Evolutionary conservation across 2,113 vertebrate species (phyloP), one percentile per base, ranked within the genome.

Genomic region (Rhinoptilus africanus): DNA sequence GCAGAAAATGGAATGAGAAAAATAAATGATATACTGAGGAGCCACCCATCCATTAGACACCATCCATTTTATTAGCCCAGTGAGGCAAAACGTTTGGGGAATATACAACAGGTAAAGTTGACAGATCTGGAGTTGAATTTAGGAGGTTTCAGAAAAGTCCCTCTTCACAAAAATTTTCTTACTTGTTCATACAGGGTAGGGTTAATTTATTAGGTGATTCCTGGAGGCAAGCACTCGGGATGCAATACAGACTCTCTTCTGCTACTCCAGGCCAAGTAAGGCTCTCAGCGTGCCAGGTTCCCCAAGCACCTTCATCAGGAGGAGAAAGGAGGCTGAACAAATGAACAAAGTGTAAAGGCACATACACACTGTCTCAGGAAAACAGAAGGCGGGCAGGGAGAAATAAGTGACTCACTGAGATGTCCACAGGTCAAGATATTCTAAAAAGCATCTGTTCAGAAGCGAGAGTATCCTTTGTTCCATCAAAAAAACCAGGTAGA

Each of bases 161-260:
- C 8, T 62, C 6, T 54, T 87, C 28, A 53, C 14, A 48, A 53
- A 81, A 41, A 1, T 4, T 23, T 27, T 39, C 5, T 41, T 87
- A 11, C 2, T 50, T 39, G 7, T n/a, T 8, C n/a, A 9, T 32
- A 24, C 4, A 57, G 8, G 10, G 23, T 35, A n/a, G 8, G 6
- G 32, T 57, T 34, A 19, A 28, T 66, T 76, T 34, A 15, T 13
- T 24, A 24, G 15, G 5, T 37, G 51, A 50, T 56, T 76, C 26
- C 14, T 51, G 16, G 15, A 11, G 28, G 2, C 9, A 64, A 69
- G 35, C 4, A 23, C 10, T 7, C 0, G 0, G 20, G 2, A 28
- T 32, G 32, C 4, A 4, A 9, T 35, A 19, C 18, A 45, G 8
- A 14, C 4, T 27, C 26, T 43, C 6, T 23, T 73, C 21, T 60